Base-by-base conservation (phyloP, 1,140 invertebrate species). In the Papilio machaon region DNA sequence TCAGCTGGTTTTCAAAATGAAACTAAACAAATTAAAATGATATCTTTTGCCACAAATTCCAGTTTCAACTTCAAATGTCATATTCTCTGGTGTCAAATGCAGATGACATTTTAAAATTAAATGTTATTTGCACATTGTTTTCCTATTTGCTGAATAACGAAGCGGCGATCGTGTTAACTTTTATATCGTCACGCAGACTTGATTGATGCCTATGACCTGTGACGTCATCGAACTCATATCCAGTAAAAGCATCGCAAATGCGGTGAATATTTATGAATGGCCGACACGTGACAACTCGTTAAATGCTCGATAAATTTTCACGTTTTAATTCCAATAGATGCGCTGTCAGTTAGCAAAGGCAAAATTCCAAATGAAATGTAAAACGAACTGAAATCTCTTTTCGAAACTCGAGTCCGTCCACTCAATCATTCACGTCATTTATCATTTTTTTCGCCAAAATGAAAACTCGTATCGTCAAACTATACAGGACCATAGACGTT, bases 361-460 rank as follows among this genome's bases (percentile, higher is more conserved):
- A 30, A 88, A 85, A 86, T 87, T 90, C 80, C 82, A 85, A 87
- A 87, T 87, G 85, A 85, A 90, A 87, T 82, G 83, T 82, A 89
- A 91, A 91, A 82, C 85, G 86, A 82, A 90, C 86, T 81, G 86
- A 88, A 92, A 92, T 91, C 90, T 92, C 89, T 89, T 92, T 91
- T 86, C 83, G 86, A 86, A 87, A 85, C 87, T 91, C 89, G 84
- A 86, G 87, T 91, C 87, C 88, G 87, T 84, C 89, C 86, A 89
- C 86, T 92, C 92, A 94, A 93, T 94, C 91, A 93, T 92, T 93
- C 92, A 91, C 89, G 91, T 94, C 91, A 91, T 92, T 94, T 93
- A 91, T 94, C 92, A 93, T 94, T 92, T 93, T 92, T 93, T 88
- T 86, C 84, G 81, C 86, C 85, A 86, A 91, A 91, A 91, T 91